Percentiles rank a stretch among this genome's conserved stretches.
phyloP scores from a whole-genome alignment of 2,888 invertebrate species.

The Thymelicus acteon region DNA sequence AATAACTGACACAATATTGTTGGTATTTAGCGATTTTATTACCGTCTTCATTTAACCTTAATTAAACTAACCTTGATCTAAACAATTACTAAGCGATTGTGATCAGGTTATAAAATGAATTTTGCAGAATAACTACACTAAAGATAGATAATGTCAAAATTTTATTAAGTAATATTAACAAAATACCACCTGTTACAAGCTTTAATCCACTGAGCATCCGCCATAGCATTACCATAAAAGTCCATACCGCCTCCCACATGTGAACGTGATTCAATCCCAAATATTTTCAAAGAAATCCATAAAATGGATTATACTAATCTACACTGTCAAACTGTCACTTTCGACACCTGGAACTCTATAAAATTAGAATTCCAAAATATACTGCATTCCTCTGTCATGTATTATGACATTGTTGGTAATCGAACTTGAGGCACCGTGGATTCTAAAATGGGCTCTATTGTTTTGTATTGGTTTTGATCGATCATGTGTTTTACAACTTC shows the following conservation, averaged over 20 bases:
- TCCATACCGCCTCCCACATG: slow-evolving; percentile 61
- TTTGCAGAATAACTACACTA: too few relatives aligned
- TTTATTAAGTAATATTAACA: background rate
- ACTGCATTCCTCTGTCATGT: slow-evolving; percentile 58
- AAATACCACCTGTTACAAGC: slow-evolving; percentile 8
- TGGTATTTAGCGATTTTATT: too few relatives aligned
- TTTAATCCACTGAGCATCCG: slow-evolving; percentile 31
- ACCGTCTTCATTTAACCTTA: too few relatives aligned
- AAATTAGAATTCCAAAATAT: slow-evolving; percentile 55
- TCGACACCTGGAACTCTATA: slow-evolving; percentile 53
- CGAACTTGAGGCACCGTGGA: slow-evolving; percentile 15
- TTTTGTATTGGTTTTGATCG: background rate
- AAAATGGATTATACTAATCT: slow-evolving; percentile 33
- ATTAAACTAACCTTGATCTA: too few relatives aligned
- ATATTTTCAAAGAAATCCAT: slow-evolving; percentile 52
- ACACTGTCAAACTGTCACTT: slow-evolving; percentile 54
- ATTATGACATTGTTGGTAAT: slow-evolving; percentile 53
- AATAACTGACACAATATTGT: too few relatives aligned
- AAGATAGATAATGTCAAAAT: background rate
- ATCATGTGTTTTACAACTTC: too few relatives aligned
- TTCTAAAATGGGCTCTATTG: slow-evolving; percentile 8
- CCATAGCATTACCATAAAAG: slow-evolving; percentile 67
- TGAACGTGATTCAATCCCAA: slow-evolving; percentile 66
- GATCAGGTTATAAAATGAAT: too few relatives aligned
- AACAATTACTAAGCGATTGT: too few relatives aligned